Base-by-base conservation (phyloP, 2,797 vertebrate genomes). In the Cuniculus paca region DNA sequence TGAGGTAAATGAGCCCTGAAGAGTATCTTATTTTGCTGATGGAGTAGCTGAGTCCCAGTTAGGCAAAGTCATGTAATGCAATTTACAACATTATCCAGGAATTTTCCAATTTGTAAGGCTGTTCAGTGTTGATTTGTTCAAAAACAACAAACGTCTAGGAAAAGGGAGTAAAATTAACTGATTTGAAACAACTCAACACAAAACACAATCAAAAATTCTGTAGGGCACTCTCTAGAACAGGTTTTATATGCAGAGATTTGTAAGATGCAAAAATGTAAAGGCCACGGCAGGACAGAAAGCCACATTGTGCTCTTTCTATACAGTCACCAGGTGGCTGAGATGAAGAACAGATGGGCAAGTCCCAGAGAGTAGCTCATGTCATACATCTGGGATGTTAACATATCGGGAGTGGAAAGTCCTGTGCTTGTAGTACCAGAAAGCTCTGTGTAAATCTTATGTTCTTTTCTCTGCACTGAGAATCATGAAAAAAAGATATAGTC, bases 401-500 rank as follows among this genome's bases (percentile, higher is more conserved):
- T 5, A 39, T 34, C 36, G 13, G 16, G 12, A 16, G 26, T 58
- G 17, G 26, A n/a, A 68, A 42, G 26, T 60, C 45, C 11, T 0
- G 52, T 79, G 79, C 11, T 56, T 52, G 1, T 4, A 56, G 75
- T 28, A 81, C 77, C 77, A 61, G 88, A 63, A 61, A 84, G 31
- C 11, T 45, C 58, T 10, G 0, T 48, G 13, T 56, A 80, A 96
- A 31, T 63, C 45, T 77, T 52, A 45, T 20, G 2, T 65, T 61
- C 36, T 75, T 85, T 17, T 79, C 39, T 75, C 63, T 68, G n/a
- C 28, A 22, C 26, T 58, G 42, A 65, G 86, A 96, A 56, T 83
- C 90, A 94, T 81, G 87, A 54, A 54, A 68, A 77, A 74, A 79
- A 97, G 94, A 90, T 96, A 97, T 97, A 28, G 19, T 82, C n/a